These are phyloP conservation scores for Lamellibrachia luymesi DNA, from an alignment of 1,140 invertebrate species.

Conservation along the genomic window DNA sequence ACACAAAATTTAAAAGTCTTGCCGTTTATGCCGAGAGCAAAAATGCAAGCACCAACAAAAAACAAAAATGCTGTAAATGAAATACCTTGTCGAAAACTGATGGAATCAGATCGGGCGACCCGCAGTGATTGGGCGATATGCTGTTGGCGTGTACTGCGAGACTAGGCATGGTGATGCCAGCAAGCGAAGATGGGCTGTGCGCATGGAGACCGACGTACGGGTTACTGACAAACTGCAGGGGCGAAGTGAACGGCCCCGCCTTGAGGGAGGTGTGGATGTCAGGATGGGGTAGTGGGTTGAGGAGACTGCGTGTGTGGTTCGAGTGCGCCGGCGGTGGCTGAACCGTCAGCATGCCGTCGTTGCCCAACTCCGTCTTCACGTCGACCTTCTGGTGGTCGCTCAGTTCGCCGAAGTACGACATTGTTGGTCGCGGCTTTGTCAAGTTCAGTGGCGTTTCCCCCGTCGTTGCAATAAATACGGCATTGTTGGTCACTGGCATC, in stretches of 20 bases:
- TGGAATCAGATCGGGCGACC: neutral
- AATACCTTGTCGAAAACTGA: neutral
- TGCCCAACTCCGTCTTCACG: neutral
- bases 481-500: neutral
- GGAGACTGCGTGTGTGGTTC: constrained; percentile 10
- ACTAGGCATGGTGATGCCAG: neutral
- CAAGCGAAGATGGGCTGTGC: neutral
- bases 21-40: neutral
- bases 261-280: neutral
- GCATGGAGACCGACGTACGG: neutral
- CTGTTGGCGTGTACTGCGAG: neutral
- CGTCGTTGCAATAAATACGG: neutral
- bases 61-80: neutral
- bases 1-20: too few species aligned
- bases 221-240: neutral
- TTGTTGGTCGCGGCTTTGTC: neutral
- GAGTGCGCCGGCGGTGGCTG: constrained; percentile 14
- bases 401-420: neutral
- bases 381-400: neutral
- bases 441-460: neutral
- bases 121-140: neutral
- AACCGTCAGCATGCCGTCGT: neutral
- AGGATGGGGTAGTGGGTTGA: neutral
- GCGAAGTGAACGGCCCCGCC: neutral
- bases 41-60: neutral